Percentiles rank a stretch among this genome's conserved stretches.
These are phyloP conservation scores for Diarsia rubi DNA, from an alignment of 2,888 invertebrate species.

Conservation along the genomic window DNA sequence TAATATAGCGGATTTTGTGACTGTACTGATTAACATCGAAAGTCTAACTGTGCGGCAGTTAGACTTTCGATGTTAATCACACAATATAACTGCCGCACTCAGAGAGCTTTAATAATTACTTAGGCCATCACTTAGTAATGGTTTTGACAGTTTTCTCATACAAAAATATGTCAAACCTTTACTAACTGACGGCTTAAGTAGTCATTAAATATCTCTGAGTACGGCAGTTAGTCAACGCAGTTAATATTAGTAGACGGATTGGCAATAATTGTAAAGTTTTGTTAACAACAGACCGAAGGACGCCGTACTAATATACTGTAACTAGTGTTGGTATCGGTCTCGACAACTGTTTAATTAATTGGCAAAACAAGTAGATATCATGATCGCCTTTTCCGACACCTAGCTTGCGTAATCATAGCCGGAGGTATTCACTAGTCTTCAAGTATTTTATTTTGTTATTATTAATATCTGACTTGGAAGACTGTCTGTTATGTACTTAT, in stretches of 20 bases:
- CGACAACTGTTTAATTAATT: background rate
- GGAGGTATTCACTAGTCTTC: background rate
- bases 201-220: too few relatives aligned
- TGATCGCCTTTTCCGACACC: background rate
- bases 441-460: background rate
- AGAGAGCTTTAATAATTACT: too few relatives aligned
- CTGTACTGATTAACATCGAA: background rate
- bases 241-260: constrained; percentile 24
- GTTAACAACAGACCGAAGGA: background rate
- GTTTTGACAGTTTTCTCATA: too few relatives aligned
- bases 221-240: constrained; percentile 12
- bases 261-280: constrained; percentile 15
- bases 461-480: too few relatives aligned
- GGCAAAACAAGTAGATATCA: background rate
- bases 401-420: background rate
- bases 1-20: background rate
- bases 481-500: too few relatives aligned
- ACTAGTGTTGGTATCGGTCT: background rate
- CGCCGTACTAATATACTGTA: background rate
- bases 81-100: too few relatives aligned
- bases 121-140: too few relatives aligned
- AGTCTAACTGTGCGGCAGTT: too few relatives aligned
- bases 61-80: too few relatives aligned
- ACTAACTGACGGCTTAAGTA: too few relatives aligned
- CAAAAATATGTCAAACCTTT: too few relatives aligned